Percentiles rank a stretch among this genome's conserved stretches.
Evolutionary conservation across 1,140 invertebrate species (phyloP).

Genomic region (Metopolophium dirhodum): DNA sequence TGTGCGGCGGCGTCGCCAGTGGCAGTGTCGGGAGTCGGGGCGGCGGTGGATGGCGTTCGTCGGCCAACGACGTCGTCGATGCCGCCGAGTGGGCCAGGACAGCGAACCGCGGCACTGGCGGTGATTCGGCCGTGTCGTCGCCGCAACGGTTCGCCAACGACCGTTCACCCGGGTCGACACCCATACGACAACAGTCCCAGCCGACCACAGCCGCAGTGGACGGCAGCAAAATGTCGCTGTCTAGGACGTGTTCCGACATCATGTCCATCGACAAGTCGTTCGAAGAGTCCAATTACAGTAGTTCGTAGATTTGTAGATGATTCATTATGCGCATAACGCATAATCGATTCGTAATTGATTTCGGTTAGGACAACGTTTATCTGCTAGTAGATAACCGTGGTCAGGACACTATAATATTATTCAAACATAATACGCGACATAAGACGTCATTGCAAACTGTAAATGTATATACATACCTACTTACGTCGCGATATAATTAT

Average conservation of each 20-base stretch:
- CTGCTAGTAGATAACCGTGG: not conserved
- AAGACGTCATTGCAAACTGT: too few species aligned
- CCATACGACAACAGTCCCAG: not conserved
- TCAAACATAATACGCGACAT: too few species aligned
- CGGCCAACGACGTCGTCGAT: slow-evolving; percentile 28
- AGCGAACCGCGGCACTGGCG: not conserved
- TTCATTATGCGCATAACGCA: not conserved
- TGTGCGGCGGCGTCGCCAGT: not conserved
- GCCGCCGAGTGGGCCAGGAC: slow-evolving; percentile 20
- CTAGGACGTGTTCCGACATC: slow-evolving; percentile 53
- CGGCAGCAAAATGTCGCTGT: slow-evolving; percentile 36
- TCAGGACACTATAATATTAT: not conserved
- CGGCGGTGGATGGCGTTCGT: slow-evolving; percentile 43
- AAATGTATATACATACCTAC: not conserved
- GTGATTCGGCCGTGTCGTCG: not conserved
- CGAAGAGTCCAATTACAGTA: slow-evolving; percentile 47
- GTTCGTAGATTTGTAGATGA: not conserved
- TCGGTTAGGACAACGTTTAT: too few species aligned
- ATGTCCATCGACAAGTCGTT: slow-evolving; percentile 55
- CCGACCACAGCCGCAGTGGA: not conserved
- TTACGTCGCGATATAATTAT: not conserved
- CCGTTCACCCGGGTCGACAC: not conserved
- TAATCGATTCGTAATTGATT: not conserved
- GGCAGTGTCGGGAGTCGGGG: not conserved
- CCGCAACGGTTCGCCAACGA: not conserved